Percentiles rank a stretch among this genome's conserved stretches.
phyloP scores from a whole-genome alignment of 2,113 vertebrate genomes.

The Syngnathus typhle region DNA sequence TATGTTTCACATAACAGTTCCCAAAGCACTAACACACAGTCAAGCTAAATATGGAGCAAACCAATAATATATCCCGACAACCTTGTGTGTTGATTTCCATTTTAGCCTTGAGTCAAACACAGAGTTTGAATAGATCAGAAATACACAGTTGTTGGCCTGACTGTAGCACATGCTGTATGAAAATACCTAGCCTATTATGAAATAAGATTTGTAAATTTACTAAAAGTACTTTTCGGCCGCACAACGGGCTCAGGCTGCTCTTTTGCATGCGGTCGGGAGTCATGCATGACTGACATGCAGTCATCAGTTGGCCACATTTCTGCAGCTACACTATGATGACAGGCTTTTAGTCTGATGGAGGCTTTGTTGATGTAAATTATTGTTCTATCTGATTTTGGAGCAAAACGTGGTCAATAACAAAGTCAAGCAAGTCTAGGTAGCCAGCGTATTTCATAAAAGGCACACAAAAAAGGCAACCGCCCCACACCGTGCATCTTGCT shows the following conservation, averaged over 20 bases:
- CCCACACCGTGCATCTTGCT: conserved; percentile 54
- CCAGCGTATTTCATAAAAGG: conserved; percentile 2
- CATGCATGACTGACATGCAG: conserved; percentile 34
- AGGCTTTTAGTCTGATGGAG: conserved; percentile 1
- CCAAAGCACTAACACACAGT: conserved; percentile 11
- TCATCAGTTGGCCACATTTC: conserved; percentile 12
- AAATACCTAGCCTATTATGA: conserved; percentile 25
- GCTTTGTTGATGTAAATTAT: neutral
- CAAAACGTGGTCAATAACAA: conserved; percentile 18
- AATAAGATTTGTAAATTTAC: conserved; percentile 36
- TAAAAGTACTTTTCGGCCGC: conserved; percentile 17
- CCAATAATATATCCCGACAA: conserved; percentile 4
- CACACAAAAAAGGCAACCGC: conserved; percentile 34
- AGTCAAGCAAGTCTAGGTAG: conserved; percentile 1
- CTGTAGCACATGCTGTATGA: conserved; percentile 26
- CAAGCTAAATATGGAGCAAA: conserved; percentile 2
- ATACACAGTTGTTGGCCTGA: conserved; percentile 21
- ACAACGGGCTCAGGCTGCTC: conserved; percentile 10
- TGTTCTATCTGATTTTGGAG: conserved; percentile 7
- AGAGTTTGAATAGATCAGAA: conserved; percentile 19
- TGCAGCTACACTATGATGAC: conserved; percentile 13
- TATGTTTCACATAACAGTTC: conserved; percentile 23
- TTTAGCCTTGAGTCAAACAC: conserved; percentile 28
- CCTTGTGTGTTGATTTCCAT: conserved; percentile 22
- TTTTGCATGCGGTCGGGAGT: conserved; percentile 23